Percentiles rank a stretch among this genome's conserved stretches.
Conservation (phyloP, 1,140 invertebrate genomes). For the Bombus haemorrhoidalis region DNA sequence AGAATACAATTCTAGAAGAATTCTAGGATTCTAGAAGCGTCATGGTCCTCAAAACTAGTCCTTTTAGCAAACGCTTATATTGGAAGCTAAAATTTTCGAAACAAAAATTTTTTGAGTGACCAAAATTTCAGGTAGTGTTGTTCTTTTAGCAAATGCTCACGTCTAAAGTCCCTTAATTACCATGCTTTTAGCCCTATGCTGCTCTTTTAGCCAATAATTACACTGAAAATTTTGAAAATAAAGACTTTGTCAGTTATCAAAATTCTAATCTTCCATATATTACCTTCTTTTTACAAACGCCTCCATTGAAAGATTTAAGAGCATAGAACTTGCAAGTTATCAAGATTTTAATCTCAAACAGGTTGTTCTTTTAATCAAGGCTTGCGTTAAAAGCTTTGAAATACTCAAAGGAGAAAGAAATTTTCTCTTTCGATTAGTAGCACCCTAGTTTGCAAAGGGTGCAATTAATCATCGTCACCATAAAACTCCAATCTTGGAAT, state of each 20-base stretch:
- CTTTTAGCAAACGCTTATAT: too few species aligned
- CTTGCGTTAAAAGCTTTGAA: background rate
- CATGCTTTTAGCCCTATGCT: background rate
- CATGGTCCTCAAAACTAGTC: too few species aligned
- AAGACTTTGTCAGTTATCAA: background rate
- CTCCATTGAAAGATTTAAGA: background rate
- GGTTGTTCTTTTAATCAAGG: background rate
- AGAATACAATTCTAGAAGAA: too few species aligned
- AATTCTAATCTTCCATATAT: background rate
- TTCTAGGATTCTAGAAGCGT: too few species aligned
- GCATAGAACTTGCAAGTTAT: background rate
- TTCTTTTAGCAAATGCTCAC: too few species aligned
- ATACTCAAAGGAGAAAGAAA: background rate
- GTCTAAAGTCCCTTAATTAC: too few species aligned
- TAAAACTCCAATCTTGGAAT: background rate
- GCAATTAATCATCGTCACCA: slow-evolving; percentile 1
- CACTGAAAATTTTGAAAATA: background rate
- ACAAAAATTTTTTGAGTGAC: too few species aligned
- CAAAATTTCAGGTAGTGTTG: too few species aligned
- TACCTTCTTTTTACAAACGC: background rate
- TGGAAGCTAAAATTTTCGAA: too few species aligned
- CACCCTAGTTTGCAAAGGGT: background rate
- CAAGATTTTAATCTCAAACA: background rate
- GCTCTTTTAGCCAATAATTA: too few species aligned
- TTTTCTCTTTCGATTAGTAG: background rate